These are phyloP conservation scores for Pseudachorutes palmiensis DNA, from an alignment of 1,140 invertebrate species.

Conservation along the genomic window DNA sequence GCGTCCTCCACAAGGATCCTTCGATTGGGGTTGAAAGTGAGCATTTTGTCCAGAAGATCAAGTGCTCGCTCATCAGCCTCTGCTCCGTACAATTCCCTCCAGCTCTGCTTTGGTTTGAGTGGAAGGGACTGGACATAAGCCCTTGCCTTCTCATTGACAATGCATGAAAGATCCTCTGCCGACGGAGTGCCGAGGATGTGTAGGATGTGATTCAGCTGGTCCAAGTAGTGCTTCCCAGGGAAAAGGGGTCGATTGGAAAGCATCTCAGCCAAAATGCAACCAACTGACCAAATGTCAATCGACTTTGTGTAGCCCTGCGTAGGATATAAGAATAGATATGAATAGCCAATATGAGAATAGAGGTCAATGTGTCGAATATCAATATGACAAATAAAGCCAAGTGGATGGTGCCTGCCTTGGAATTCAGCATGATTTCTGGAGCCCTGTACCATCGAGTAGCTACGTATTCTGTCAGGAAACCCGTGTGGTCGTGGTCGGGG, in stretches of 20 bases:
- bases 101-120: conserved; percentile 92
- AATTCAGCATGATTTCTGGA: conserved; percentile 99
- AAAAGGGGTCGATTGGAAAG: conserved; percentile 95
- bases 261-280: conserved; percentile 99
- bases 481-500: conserved; percentile 98
- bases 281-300: conserved; percentile 99
- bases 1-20: conserved; percentile 95
- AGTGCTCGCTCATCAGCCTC: conserved; percentile 88
- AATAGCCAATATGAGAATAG: conserved; percentile 7
- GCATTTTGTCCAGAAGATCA: conserved; percentile 95
- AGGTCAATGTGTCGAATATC: conserved; percentile 26
- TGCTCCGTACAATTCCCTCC: conserved; percentile 84
- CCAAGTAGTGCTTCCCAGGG: conserved; percentile 97
- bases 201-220: conserved; percentile 97
- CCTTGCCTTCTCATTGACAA: conserved; percentile 98
- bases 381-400: conserved; percentile 37
- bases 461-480: conserved; percentile 98
- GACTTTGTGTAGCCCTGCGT: conserved; percentile 94
- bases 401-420: too few species aligned
- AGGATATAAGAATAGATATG: too few species aligned
- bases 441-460: conserved; percentile 97
- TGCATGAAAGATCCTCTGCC: conserved; percentile 92
- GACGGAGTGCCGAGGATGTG: conserved; percentile 93
- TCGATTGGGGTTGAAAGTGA: conserved; percentile 97
- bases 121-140: conserved; percentile 95